A percentile compares a stretch with the other conserved stretches of the same genome.
Evolutionary conservation across 2,113 vertebrate species (phyloP).

Genomic region (Boleophthalmus pectinirostris): DNA sequence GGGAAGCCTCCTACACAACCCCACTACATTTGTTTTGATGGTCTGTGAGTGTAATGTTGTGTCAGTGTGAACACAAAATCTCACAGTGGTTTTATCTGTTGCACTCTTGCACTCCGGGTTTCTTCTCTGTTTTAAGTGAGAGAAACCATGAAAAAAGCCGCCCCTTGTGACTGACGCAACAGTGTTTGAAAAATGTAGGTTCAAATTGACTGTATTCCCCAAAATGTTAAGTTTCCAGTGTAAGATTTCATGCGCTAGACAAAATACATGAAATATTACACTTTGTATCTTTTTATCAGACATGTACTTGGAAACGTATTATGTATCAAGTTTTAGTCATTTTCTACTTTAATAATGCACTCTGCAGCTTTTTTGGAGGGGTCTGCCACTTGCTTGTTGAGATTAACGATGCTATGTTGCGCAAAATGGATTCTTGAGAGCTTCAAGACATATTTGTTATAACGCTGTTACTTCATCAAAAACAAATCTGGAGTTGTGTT

Average conservation of each 20-base stretch:
- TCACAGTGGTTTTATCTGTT: too few relatives aligned
- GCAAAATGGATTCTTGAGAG: too few relatives aligned
- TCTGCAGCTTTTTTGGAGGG: too few relatives aligned
- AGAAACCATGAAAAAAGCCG: neutral
- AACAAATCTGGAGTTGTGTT: too few relatives aligned
- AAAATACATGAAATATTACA: neutral
- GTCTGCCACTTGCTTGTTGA: too few relatives aligned
- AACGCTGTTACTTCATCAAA: too few relatives aligned
- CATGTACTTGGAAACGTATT: too few relatives aligned
- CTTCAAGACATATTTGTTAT: too few relatives aligned
- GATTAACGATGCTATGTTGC: too few relatives aligned
- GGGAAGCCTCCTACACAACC: constrained; percentile 27
- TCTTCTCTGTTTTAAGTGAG: neutral
- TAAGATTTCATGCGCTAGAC: constrained; percentile 3
- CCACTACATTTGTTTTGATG: constrained; percentile 22
- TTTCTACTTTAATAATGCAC: too few relatives aligned
- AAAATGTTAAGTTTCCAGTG: neutral
- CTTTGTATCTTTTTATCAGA: neutral
- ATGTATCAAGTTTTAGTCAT: too few relatives aligned
- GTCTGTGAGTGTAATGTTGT: neutral
- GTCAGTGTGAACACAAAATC: neutral
- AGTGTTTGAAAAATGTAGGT: neutral
- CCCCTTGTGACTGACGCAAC: neutral
- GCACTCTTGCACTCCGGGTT: neutral
- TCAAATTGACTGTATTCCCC: neutral